Percentiles rank a stretch among this genome's conserved stretches.
Conservation (phyloP, 1,140 invertebrate species). For the Calephelis nemesis region DNA sequence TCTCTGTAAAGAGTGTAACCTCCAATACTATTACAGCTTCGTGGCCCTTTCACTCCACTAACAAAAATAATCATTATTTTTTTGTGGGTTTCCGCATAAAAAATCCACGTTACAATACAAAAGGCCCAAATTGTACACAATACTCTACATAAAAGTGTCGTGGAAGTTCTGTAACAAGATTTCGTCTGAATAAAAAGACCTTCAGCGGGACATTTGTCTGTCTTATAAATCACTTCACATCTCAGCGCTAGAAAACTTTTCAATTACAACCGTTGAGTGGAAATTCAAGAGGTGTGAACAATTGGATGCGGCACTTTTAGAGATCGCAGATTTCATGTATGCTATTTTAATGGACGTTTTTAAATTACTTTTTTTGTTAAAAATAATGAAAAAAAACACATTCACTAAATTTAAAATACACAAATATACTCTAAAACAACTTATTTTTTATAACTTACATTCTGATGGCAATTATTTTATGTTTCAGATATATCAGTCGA, state of each 20-base stretch:
- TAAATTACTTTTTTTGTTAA: no score
- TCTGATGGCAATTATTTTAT: background rate
- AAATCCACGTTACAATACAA: constrained; percentile 4
- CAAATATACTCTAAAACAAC: no score
- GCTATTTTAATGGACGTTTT: no score
- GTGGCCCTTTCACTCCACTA: background rate
- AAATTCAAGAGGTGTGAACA: constrained; percentile 32
- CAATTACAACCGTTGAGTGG: constrained; percentile 65
- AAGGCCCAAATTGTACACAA: constrained; percentile 16
- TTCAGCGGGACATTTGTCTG: constrained; percentile 54
- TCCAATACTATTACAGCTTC: no score
- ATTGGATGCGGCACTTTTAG: constrained; percentile 36
- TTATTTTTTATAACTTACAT: no score
- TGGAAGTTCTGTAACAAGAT: constrained; percentile 49
- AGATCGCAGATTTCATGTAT: no score
- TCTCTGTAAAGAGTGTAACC: no score
- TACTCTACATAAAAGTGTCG: constrained; percentile 21
- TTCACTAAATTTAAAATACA: no score
- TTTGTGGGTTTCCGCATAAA: background rate
- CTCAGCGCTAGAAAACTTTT: constrained; percentile 60
- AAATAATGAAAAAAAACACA: no score
- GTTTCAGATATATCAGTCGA: background rate
- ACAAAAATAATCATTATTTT: background rate
- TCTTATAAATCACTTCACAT: constrained; percentile 74
- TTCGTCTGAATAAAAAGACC: constrained; percentile 54